Base-by-base conservation (phyloP, 2,888 invertebrate species). In the Alloplasta piceator region DNA sequence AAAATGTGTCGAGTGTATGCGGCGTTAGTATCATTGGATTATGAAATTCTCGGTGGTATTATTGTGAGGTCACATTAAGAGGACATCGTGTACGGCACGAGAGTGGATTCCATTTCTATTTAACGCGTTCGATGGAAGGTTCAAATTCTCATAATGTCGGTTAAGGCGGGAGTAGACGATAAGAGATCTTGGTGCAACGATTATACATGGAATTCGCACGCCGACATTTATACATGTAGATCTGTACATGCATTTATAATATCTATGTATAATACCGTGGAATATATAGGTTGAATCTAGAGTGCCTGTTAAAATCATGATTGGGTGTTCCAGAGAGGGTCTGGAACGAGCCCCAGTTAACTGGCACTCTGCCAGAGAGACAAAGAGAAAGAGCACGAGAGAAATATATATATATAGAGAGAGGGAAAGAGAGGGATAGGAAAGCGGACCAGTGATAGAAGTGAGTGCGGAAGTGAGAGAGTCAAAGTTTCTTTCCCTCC, bases 281-380 rank as follows among this genome's bases (percentile, higher is more conserved):
- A 50, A 70, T 48, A 74, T 78, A 68, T 66, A 73, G 52, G 72
- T 75, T 66, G 75, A 75, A 80, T 75, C 70, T 61, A 80, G 80
- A 80, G 80, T 80, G 80, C 71, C 80, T 75, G 80, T 80, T 80
- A 80, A 80, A 80, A 80, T 80, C 80, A 80, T 80, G 80, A 80
- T 80, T 80, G 80, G 80, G 80, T 75, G 80, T 80, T 80, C 70
- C 75, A 75, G 80, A 60, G 71, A 66, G 71, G 80, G 60, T 75
- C 71, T 60, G 71, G 67, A 80, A 80, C 80, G 80, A 80, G 67
- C 71, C 41, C 61, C 60, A 46, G 75, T 71, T 80, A 80, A 76
- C 80, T 80, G 80, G 80, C 80, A 67, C 71, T 71, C 71, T 80
- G 80, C 80, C 80, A 80, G 78, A 43, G 68, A 46, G 60, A 39